Conservation (phyloP, 2,888 invertebrate genomes). For the Drosophila mimica region DNA sequence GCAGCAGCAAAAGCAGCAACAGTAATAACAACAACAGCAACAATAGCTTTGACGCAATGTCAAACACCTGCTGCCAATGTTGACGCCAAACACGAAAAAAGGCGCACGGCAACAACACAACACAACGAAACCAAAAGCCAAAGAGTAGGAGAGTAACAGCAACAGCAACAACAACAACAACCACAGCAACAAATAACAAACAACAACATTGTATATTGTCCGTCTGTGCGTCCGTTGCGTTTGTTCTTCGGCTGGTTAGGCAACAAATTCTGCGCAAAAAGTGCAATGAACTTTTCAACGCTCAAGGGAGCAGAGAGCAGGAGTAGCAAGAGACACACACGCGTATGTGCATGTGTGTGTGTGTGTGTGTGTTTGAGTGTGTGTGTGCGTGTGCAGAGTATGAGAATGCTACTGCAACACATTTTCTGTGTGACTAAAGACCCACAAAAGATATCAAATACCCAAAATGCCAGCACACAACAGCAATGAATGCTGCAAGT, state of each 20-base stretch:
- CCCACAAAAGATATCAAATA: slow-evolving; percentile 71
- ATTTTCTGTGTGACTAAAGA: slow-evolving; percentile 61
- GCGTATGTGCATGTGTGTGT: slow-evolving; percentile 7
- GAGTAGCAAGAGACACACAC: slow-evolving; percentile 34
- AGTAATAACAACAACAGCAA: slow-evolving; percentile 52
- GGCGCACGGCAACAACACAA: slow-evolving; percentile 59
- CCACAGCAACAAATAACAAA: slow-evolving; percentile 26
- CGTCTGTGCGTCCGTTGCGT: slow-evolving; percentile 65
- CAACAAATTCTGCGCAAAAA: slow-evolving; percentile 79
- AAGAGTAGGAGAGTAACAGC: slow-evolving; percentile 70
- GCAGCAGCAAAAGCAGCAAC: slow-evolving; percentile 34
- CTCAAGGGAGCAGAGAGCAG: slow-evolving; percentile 54
- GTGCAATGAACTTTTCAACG: slow-evolving; percentile 72
- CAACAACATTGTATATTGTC: slow-evolving; percentile 54
- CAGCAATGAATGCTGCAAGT: slow-evolving; percentile 7
- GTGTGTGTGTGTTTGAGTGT: slow-evolving; percentile 11
- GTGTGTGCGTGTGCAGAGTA: slow-evolving; percentile 34
- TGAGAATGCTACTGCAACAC: slow-evolving; percentile 47
- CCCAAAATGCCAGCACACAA: slow-evolving; percentile 55
- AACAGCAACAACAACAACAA: slow-evolving; percentile 29
- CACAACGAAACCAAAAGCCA: slow-evolving; percentile 61
- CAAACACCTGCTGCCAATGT: slow-evolving; percentile 80
- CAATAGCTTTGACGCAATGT: slow-evolving; percentile 75
- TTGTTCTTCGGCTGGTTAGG: slow-evolving; percentile 79
- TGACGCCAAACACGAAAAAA: slow-evolving; percentile 80